Conservation (phyloP, 1,140 invertebrate genomes). For the Nephotettix cincticeps region DNA sequence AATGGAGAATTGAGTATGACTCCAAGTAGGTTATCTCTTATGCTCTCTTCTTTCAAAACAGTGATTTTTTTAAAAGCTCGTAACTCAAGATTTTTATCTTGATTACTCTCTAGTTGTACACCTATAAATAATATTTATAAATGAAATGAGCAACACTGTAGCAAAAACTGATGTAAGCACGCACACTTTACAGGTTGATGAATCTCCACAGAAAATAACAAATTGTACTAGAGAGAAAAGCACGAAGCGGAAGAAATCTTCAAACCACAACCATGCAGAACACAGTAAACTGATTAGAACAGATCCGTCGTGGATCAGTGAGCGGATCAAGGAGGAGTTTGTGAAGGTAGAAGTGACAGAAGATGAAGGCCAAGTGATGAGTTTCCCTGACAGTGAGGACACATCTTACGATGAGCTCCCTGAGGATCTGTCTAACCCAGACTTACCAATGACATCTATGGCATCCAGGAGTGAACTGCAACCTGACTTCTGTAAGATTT, state of each 20-base stretch:
- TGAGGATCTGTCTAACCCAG: neutral
- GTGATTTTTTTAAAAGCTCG: no score
- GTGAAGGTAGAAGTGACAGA: neutral
- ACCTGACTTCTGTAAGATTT: slow-evolving; percentile 1
- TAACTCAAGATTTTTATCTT: no score
- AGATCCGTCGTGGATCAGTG: slow-evolving; percentile 1
- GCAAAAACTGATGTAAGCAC: neutral
- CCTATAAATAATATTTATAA: no score
- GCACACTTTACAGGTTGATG: neutral
- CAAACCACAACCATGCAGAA: slow-evolving; percentile 1
- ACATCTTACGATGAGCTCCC: neutral
- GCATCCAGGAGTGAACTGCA: neutral
- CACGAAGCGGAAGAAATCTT: neutral
- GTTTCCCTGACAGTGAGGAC: neutral
- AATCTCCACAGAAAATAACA: neutral
- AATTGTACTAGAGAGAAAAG: neutral
- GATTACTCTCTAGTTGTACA: no score
- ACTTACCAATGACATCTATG: neutral
- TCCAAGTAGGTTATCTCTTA: no score
- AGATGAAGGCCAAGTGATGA: neutral
- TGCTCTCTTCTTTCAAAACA: no score
- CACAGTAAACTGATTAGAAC: neutral
- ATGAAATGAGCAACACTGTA: no score
- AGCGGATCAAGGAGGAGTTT: neutral
- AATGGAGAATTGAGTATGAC: no score